Evolutionary conservation across 1,140 invertebrate genomes (phyloP).

Genomic region (Drosophila saltans): DNA sequence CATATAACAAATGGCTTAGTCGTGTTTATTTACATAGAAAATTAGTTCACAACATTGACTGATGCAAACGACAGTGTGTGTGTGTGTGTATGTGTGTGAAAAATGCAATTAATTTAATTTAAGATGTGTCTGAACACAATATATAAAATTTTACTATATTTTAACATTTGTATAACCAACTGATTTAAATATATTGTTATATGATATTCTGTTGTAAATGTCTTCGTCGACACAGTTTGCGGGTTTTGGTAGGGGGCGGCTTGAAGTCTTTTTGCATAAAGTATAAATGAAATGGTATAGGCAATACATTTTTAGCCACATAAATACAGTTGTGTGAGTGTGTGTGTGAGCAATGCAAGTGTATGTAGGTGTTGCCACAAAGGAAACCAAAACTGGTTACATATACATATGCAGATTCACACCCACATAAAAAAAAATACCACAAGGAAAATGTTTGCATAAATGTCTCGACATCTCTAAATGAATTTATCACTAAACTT

Average conservation of each 20-base stretch:
- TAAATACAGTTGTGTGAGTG: too few species aligned
- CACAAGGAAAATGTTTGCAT: conserved; percentile 57
- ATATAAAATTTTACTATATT: background rate
- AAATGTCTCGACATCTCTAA: conserved; percentile 67
- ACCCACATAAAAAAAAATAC: conserved; percentile 16
- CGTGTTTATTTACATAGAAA: conserved; percentile 54
- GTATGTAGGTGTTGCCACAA: conserved; percentile 15
- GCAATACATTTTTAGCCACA: background rate
- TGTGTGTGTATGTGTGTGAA: background rate
- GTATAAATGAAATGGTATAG: conserved; percentile 13
- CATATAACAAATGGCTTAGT: conserved; percentile 29
- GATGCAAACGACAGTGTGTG: background rate
- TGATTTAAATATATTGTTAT: conserved; percentile 11
- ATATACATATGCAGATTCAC: background rate
- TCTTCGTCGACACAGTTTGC: conserved; percentile 7
- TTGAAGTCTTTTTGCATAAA: conserved; percentile 16
- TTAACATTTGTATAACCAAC: conserved; percentile 12
- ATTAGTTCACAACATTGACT: conserved; percentile 34
- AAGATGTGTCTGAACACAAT: background rate
- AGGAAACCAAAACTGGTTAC: conserved; percentile 14
- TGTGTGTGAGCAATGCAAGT: too few species aligned
- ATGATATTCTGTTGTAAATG: conserved; percentile 11
- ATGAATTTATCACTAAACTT: conserved; percentile 73
- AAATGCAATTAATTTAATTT: conserved; percentile 25
- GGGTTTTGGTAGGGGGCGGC: background rate